These are phyloP conservation scores for Ploceus nigricollis DNA, from an alignment of 2,113 vertebrate genomes.

Conservation along the genomic window DNA sequence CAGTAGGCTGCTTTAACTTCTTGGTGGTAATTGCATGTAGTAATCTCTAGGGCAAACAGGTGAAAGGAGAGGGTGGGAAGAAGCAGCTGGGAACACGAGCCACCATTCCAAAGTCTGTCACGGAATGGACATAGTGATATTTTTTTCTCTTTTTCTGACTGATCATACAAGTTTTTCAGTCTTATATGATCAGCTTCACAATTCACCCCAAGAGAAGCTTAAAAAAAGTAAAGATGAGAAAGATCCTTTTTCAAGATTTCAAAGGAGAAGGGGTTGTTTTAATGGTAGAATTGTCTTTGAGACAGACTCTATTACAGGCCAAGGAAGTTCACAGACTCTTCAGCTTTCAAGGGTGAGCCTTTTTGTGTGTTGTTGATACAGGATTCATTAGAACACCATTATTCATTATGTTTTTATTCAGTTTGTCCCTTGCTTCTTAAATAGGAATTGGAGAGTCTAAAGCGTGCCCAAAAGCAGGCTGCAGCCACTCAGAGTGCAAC, in stretches of 20 bases:
- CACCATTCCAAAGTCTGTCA: not conserved
- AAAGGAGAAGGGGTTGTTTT: not conserved
- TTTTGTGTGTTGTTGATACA: not conserved
- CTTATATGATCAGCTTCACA: not conserved
- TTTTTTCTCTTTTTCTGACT: not conserved
- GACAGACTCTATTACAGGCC: not conserved
- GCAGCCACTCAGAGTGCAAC: constrained; percentile 73
- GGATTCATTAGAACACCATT: not conserved
- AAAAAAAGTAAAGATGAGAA: not conserved
- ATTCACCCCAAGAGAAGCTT: not conserved
- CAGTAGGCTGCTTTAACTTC: not conserved
- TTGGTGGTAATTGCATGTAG: not conserved
- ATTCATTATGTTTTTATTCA: not conserved
- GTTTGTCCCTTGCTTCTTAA: not conserved
- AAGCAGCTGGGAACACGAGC: not conserved
- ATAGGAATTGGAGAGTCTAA: constrained; percentile 86
- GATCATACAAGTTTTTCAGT: not conserved
- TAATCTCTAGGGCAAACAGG: not conserved
- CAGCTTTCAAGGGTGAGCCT: not conserved
- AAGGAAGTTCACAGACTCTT: not conserved
- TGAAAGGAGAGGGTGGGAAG: not conserved
- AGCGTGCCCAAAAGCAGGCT: constrained; percentile 82
- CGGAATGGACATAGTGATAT: not conserved
- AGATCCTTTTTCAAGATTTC: not conserved
- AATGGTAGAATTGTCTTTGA: not conserved